Base-by-base conservation (phyloP, 2,113 vertebrate species). In the Thalassarche chlororhynchos region DNA sequence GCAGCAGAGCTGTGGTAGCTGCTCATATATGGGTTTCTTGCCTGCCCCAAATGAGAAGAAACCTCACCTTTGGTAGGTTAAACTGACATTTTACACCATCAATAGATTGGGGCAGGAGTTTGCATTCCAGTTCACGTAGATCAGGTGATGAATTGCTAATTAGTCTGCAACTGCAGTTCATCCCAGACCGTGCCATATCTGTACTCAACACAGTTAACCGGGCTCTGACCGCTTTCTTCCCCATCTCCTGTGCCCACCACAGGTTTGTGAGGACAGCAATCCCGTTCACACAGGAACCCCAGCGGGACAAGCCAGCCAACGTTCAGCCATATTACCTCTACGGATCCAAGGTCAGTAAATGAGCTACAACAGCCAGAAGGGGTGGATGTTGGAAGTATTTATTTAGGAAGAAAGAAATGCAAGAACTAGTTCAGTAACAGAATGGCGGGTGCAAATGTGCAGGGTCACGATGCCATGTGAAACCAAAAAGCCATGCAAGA, bases 251-350 rank as follows among this genome's bases (percentile, higher is more conserved):
- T 58, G 29, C 71, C 93, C 9, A 0, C 77, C 24, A 5, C 97
- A 99, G 99, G 92, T 99, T 99, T 97, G 99, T 99, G 93, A 99
- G 99, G 84, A 99, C 99, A 87, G 99, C 99, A 11, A 99, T 99
- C 95, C 99, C 99, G 1, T 99, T 99, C 96, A 99, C 99, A 3
- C 99, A 99, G 98, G 99, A 99, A 89, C 99, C 99, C 40, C 99
- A 99, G 95, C 98, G 99, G 96, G 99, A 99, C 97, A 99, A 99
- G 87, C 99, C 99, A 49, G 99, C 99, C 96, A 99, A 99, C 0
- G 99, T 99, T 84, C 99, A 99, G 98, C 99, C 99, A 28, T 99
- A 99, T 97, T 99, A 99, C 98, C 98, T 99, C 92, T 99, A 99
- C 3, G 99, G 99, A 52, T 99, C 99, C 91, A 99, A 99, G 99